Base-by-base conservation (phyloP, 2,113 vertebrate genomes). In the Martes martes region DNA sequence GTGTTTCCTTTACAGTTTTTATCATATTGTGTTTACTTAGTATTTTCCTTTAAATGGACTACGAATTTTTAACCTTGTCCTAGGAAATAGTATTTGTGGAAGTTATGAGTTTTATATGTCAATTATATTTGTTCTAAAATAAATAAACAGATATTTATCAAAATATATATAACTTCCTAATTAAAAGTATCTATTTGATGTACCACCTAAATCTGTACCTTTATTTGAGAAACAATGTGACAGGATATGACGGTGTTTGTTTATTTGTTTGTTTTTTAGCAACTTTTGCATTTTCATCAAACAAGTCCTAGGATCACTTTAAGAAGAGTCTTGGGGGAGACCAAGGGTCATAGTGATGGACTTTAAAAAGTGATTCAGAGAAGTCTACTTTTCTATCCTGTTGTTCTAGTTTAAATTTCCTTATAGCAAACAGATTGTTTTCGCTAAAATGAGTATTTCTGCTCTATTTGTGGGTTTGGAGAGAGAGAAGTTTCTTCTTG, bases 61-160 rank as follows among this genome's bases (percentile, higher is more conserved):
- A 16, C 76, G n/a, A 23, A 47, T 85, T 96, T 89, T 94, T 94
- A 93, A 19, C 24, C 45, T 79, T 95, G 31, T 24, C n/a, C 69
- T 90, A 87, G 52, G 24, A 96, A 95, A 63, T 97, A 80, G 42
- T 85, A 78, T 86, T 91, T 95, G 63, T 95, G n/a, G 31, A 96
- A 87, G 52, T 80, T 93, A 18, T 74, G 50, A 88, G 21, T 92
- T 95, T 83, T 19, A n/a, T 91, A 52, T 96, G 36, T 15, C 95
- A 95, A 93, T 69, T 95, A 67, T 42, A 83, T 71, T 47, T 95
- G 11, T 47, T 96, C 90, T 97, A 39, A 69, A 76, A 76, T 76
- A 45, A 45, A 74, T 16, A 45, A 73, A 42, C 21, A 73, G 10
- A 39, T 78, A 47, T 47, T 78, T 31, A 91, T 74, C 4, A 90